Evolutionary conservation across 2,888 invertebrate species (phyloP).

Genomic region (Pachliopta kotzebuea): DNA sequence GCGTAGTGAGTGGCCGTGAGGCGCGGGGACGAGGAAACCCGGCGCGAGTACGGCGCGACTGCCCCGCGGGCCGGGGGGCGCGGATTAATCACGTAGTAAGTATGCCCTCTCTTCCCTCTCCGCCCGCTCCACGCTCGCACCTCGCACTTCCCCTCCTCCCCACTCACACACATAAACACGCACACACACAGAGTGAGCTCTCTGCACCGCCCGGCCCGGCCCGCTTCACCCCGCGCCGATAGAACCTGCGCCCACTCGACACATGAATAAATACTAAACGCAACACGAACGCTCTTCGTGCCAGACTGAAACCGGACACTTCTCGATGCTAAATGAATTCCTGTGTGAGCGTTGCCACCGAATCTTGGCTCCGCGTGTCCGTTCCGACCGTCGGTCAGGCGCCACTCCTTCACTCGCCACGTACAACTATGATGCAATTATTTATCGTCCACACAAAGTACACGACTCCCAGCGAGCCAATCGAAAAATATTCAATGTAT

Average conservation of each 20-base stretch:
- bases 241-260: constrained; percentile 73
- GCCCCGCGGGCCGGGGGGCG: constrained; percentile 49
- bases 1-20: constrained; percentile 80
- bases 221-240: constrained; percentile 38
- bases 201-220: constrained; percentile 42
- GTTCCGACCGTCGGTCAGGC: constrained; percentile 33
- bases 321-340: constrained; percentile 71
- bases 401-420: constrained; percentile 39
- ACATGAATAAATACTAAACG: constrained; percentile 77
- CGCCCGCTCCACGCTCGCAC: constrained; percentile 36
- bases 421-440: constrained; percentile 54
- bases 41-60: constrained; percentile 73
- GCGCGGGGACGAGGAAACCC: constrained; percentile 81
- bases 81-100: constrained; percentile 80
- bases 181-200: constrained; percentile 29
- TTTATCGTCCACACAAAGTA: constrained; percentile 46
- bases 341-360: constrained; percentile 63
- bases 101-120: constrained; percentile 58
- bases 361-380: constrained; percentile 32
- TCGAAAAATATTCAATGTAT: constrained; percentile 23
- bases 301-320: constrained; percentile 80
- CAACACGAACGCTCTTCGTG: constrained; percentile 69
- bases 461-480: constrained; percentile 38
- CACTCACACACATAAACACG: no score
- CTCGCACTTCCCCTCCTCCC: constrained; percentile 30